Evolutionary conservation across 1,140 invertebrate species (phyloP).

Genomic region (Achatina immaculata): DNA sequence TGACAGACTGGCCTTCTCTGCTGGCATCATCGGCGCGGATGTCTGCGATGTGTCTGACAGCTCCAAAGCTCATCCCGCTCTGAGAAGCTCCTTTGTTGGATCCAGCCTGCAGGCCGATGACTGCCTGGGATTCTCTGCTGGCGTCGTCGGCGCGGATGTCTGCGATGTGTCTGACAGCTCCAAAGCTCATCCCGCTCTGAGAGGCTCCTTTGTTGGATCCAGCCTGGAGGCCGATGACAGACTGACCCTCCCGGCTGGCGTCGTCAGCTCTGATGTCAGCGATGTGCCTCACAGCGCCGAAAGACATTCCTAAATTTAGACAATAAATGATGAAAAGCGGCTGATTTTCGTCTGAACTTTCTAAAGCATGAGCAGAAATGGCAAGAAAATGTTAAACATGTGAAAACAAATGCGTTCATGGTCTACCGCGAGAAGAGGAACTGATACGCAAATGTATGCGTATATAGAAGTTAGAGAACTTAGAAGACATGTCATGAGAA

Average conservation of each 20-base stretch:
- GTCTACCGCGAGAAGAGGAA: too few species aligned
- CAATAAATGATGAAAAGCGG: too few species aligned
- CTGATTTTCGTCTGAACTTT: too few species aligned
- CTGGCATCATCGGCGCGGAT: constrained; percentile 66
- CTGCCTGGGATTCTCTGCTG: constrained; percentile 84
- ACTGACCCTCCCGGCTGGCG: constrained; percentile 82
- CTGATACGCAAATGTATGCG: too few species aligned
- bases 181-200: constrained; percentile 84
- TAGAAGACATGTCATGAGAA: too few species aligned
- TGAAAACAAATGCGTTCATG: too few species aligned
- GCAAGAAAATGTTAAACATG: too few species aligned
- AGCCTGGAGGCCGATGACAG: constrained; percentile 92
- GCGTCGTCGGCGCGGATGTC: constrained; percentile 65
- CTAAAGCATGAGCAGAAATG: too few species aligned
- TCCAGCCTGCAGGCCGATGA: constrained; percentile 93
- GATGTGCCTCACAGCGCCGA: constrained; percentile 94
- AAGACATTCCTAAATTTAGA: constrained; percentile 90
- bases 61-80: constrained; percentile 88
- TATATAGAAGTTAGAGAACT: too few species aligned
- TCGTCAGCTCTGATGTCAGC: constrained; percentile 66
- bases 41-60: constrained; percentile 86
- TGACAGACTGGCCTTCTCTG: constrained; percentile 88
- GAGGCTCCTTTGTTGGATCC: constrained; percentile 86
- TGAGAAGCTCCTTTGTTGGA: constrained; percentile 82
- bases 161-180: constrained; percentile 90